These are phyloP conservation scores for Phalloptychus januarius DNA, from an alignment of 2,797 vertebrate genomes.

Conservation along the genomic window DNA sequence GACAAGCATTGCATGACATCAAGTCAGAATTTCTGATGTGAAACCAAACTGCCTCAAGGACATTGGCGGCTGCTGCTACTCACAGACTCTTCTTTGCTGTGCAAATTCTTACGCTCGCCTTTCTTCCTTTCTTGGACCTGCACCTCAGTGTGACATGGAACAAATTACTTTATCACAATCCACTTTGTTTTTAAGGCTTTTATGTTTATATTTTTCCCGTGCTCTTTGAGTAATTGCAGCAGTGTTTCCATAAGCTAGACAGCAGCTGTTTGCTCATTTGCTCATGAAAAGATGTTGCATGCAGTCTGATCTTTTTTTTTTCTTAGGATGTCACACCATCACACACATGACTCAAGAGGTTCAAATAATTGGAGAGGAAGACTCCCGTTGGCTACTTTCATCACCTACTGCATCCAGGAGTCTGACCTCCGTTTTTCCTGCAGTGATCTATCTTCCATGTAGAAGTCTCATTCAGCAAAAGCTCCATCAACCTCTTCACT, in stretches of 20 bases:
- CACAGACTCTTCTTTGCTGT: conserved; percentile 63
- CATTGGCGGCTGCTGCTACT: conserved; percentile 63
- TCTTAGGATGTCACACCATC: conserved; percentile 9
- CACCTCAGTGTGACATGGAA: conserved; percentile 63
- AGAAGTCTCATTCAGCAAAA: conserved; percentile 58
- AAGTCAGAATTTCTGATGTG: conserved; percentile 70
- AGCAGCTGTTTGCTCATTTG: conserved; percentile 61
- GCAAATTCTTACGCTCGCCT: conserved; percentile 57
- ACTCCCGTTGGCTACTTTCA: conserved; percentile 48
- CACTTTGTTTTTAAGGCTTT: conserved; percentile 56
- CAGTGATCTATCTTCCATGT: conserved; percentile 54
- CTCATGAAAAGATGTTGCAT: conserved; percentile 21
- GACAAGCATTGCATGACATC: conserved; percentile 77
- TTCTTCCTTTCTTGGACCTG: conserved; percentile 48
- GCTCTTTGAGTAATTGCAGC: conserved; percentile 47
- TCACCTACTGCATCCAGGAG: conserved; percentile 54
- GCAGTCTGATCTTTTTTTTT: conserved; percentile 12
- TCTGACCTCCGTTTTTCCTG: conserved; percentile 61
- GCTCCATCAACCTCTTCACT: conserved; percentile 37
- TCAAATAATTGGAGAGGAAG: conserved; percentile 30
- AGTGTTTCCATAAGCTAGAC: conserved; percentile 46
- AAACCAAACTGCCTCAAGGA: conserved; percentile 74
- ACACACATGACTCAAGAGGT: conserved; percentile 30
- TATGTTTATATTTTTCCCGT: conserved; percentile 41
- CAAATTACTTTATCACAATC: conserved; percentile 77